A percentile compares a stretch with the other conserved stretches of the same genome.
phyloP scores from a whole-genome alignment of 2,888 invertebrate species.

The Entomobrya multifasciata region DNA sequence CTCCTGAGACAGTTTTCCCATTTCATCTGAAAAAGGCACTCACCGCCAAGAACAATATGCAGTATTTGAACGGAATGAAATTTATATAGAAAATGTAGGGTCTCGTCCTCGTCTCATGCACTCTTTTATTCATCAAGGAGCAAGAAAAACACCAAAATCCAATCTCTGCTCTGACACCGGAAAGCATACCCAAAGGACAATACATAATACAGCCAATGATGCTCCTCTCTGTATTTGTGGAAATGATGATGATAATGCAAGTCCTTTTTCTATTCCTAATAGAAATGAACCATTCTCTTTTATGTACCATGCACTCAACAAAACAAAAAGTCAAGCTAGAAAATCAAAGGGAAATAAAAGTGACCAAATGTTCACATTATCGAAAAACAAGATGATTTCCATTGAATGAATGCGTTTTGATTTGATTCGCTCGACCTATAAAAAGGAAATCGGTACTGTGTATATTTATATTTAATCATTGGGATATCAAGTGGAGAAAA shows the following conservation, averaged over 20 bases:
- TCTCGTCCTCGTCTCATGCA: background rate
- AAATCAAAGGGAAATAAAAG: constrained; percentile 21
- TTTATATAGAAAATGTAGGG: background rate
- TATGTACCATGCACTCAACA: background rate
- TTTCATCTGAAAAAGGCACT: constrained; percentile 68
- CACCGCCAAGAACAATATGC: constrained; percentile 22
- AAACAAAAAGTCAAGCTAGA: too few relatives aligned
- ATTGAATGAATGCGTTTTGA: constrained; percentile 19
- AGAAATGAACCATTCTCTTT: constrained; percentile 30
- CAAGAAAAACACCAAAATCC: constrained; percentile 79
- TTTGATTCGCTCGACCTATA: constrained; percentile 26
- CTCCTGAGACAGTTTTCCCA: constrained; percentile 79
- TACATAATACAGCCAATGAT: constrained; percentile 55
- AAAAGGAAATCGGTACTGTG: too few relatives aligned
- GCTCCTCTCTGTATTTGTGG: constrained; percentile 18
- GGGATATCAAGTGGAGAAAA: constrained; percentile 66
- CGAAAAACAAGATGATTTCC: background rate
- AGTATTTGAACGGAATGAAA: background rate
- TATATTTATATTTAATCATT: constrained; percentile 46
- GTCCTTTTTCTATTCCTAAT: constrained; percentile 12
- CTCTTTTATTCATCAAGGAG: constrained; percentile 23
- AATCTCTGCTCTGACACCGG: constrained; percentile 79
- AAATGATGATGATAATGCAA: background rate
- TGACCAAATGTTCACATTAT: constrained; percentile 78
- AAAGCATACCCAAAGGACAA: constrained; percentile 71